Percentiles rank a stretch among this genome's conserved stretches.
phyloP scores from a whole-genome alignment of 1,140 invertebrate species.

The Drosophila bocqueti region DNA sequence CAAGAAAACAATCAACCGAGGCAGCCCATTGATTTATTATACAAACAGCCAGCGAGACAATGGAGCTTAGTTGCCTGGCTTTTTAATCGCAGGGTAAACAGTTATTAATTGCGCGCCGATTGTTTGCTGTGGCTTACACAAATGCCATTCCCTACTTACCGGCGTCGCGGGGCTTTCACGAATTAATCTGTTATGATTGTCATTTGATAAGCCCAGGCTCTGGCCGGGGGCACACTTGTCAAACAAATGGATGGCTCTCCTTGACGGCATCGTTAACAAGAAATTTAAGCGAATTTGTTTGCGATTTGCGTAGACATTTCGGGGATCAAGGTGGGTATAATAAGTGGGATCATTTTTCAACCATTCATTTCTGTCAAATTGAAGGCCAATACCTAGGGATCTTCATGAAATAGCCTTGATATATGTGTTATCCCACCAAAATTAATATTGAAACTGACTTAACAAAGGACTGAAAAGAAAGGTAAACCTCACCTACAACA shows the following conservation, averaged over 20 bases:
- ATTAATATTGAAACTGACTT: not conserved
- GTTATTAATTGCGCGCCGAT: slow-evolving; percentile 73
- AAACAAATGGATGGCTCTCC: slow-evolving; percentile 55
- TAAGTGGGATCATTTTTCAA: not conserved
- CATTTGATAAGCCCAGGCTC: slow-evolving; percentile 58
- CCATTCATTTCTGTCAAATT: slow-evolving; percentile 22
- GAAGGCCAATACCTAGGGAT: not conserved
- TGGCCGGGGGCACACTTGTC: slow-evolving; percentile 30
- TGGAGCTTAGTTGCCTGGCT: slow-evolving; percentile 50
- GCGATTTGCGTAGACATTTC: slow-evolving; percentile 16
- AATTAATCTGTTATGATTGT: slow-evolving; percentile 81
- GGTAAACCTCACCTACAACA: not conserved
- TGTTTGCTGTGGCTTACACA: slow-evolving; percentile 58
- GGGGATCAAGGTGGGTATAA: slow-evolving; percentile 10
- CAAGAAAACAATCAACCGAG: slow-evolving; percentile 68
- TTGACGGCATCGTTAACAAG: slow-evolving; percentile 47
- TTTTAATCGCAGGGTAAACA: slow-evolving; percentile 76
- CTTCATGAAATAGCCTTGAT: not conserved
- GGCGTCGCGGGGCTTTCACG: slow-evolving; percentile 53
- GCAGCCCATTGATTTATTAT: slow-evolving; percentile 75
- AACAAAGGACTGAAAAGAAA: no score
- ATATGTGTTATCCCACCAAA: not conserved
- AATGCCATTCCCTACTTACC: slow-evolving; percentile 56
- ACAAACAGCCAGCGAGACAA: slow-evolving; percentile 55
- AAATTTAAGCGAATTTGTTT: slow-evolving; percentile 36